phyloP scores from a whole-genome alignment of 2,888 invertebrate genomes.

The Abrostola triplasia region DNA sequence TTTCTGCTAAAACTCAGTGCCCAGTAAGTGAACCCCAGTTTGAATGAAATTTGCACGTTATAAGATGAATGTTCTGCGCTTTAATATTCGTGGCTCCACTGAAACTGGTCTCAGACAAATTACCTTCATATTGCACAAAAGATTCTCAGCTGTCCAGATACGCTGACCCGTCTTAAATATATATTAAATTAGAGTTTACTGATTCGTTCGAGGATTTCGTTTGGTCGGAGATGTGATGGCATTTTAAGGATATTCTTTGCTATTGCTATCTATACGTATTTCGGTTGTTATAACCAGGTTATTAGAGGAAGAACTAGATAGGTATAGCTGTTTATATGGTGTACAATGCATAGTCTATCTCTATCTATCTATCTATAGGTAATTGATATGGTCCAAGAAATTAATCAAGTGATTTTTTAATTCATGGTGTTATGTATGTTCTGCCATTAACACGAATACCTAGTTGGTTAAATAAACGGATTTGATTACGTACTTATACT shows the following conservation, averaged over 20 bases:
- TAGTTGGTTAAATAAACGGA: too few species aligned
- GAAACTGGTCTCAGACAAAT: constrained; percentile 41
- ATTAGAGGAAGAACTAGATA: too few species aligned
- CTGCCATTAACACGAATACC: too few species aligned
- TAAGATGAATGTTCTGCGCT: constrained; percentile 35
- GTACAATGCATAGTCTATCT: too few species aligned
- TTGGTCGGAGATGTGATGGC: constrained; percentile 15
- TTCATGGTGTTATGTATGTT: too few species aligned
- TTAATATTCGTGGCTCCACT: constrained; percentile 48
- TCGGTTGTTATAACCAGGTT: too few species aligned
- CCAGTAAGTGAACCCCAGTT: constrained; percentile 22
- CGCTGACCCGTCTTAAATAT: constrained; percentile 27
- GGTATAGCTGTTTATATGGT: too few species aligned
- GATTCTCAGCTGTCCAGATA: constrained; percentile 21
- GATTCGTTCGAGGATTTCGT: constrained; percentile 11
- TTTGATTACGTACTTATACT: too few species aligned
- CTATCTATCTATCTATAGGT: too few species aligned
- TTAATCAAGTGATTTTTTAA: too few species aligned
- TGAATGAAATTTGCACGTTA: constrained; percentile 48
- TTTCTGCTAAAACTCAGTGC: constrained; percentile 24
- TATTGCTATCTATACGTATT: too few species aligned
- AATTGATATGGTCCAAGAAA: too few species aligned
- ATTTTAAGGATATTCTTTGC: background rate
- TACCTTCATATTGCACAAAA: constrained; percentile 23
- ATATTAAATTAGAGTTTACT: constrained; percentile 38